These are phyloP conservation scores for Dendrophyllia cribrosa DNA, from an alignment of 64 coral and sea anemone genomes.

Conservation along the genomic window DNA sequence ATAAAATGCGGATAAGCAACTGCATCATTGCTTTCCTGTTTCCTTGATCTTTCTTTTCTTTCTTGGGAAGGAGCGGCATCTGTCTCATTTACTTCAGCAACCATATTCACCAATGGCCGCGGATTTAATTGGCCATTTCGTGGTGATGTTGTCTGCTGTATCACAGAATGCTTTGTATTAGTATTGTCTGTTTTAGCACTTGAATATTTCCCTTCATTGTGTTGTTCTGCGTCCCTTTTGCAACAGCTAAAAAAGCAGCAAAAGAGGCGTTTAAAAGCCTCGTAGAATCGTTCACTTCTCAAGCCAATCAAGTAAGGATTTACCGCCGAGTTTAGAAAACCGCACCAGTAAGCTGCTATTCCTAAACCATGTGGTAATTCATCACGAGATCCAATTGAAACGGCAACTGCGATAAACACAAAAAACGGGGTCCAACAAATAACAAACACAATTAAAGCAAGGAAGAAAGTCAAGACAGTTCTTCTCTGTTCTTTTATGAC, in stretches of 20 bases:
- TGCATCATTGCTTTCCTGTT: neutral
- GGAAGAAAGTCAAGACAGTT: slow-evolving; percentile 86
- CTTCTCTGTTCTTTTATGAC: slow-evolving; percentile 61
- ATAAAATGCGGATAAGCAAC: slow-evolving; percentile 28
- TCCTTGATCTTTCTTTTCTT: neutral
- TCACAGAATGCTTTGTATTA: neutral
- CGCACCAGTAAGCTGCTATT: slow-evolving; percentile 87
- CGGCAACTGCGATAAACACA: slow-evolving; percentile 79
- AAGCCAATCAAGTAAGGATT: slow-evolving; percentile 93
- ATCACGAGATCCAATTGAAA: slow-evolving; percentile 45
- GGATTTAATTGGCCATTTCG: neutral
- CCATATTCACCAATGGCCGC: neutral
- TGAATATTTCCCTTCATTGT: neutral
- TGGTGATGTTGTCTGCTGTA: neutral
- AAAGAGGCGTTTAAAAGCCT: slow-evolving; percentile 58
- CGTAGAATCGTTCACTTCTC: slow-evolving; percentile 75
- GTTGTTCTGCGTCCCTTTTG: neutral
- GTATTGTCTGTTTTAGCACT: neutral
- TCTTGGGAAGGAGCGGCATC: neutral
- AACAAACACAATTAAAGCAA: slow-evolving; percentile 86
- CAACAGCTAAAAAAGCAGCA: slow-evolving; percentile 55
- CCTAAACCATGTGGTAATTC: slow-evolving; percentile 83
- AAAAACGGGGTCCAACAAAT: slow-evolving; percentile 87
- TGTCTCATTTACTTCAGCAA: neutral
- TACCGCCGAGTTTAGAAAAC: slow-evolving; percentile 78